Base-by-base conservation (phyloP, 2,888 invertebrate species). In the Hyalella azteca region DNA sequence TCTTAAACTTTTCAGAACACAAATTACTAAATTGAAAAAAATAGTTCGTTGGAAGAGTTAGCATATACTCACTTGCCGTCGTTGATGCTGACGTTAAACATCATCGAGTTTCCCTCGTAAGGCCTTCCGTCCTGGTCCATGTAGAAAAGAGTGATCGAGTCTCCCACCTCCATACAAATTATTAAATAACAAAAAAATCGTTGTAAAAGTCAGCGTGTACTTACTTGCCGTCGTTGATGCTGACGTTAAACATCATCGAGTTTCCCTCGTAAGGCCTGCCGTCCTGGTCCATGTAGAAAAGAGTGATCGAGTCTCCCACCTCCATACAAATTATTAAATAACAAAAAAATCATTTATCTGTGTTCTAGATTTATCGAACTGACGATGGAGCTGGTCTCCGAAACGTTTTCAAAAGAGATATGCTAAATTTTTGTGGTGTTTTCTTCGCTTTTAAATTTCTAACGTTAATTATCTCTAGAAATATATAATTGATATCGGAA, bases 111-210 rank as follows among this genome's bases (percentile, higher is more conserved):
- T 77, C 91, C 91, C 88, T n/a, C 76, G 54, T 86, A 84, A 48
- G 87, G 91, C 90, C 77, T 75, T 39, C 87, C 86, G 15, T 92
- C 90, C 0, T 90, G 90, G 86, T 93, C 93, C 60, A 73, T 78
- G 73, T 83, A 83, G 73, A 92, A 91, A 77, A 95, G 88, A 73
- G 91, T 91, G 54, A 94, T 89, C 84, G 93, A 91, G 66, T 90
- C 90, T 0, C 93, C 94, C 60, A 94, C 89, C 13, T 92, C 91
- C 54, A 95, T n/a, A n/a, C n/a, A n/a, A n/a, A n/a, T n/a, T n/a
- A n/a, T n/a, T n/a, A n/a, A n/a, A n/a, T n/a, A n/a, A n/a, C n/a
- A n/a, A n/a, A n/a, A n/a, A n/a, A n/a, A n/a, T n/a, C 49, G 19
- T 49, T 4, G 15, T 9, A 54, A 4, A 26, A 11, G 22, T 26